These are phyloP conservation scores for Margaritifera margaritifera DNA, from an alignment of 2,888 invertebrate genomes.

Conservation along the genomic window DNA sequence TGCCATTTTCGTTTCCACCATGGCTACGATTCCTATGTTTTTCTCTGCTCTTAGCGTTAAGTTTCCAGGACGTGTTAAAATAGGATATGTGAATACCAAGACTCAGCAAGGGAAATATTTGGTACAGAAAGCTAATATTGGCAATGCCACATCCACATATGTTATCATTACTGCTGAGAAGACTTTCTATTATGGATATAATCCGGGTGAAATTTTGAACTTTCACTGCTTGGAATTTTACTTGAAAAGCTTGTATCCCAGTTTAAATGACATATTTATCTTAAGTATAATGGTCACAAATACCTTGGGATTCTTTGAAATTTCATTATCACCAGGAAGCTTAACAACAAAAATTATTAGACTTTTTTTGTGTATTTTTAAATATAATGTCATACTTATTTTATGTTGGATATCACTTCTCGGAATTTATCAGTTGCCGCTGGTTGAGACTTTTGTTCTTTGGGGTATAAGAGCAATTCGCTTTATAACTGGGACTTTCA, in stretches of 20 bases:
- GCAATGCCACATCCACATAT: slow-evolving; percentile 66
- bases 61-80: slow-evolving; percentile 75
- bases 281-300: slow-evolving; percentile 74
- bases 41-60: slow-evolving; percentile 76
- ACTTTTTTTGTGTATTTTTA: slow-evolving; percentile 72
- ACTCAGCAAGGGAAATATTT: slow-evolving; percentile 44
- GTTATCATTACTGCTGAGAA: slow-evolving; percentile 73
- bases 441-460: slow-evolving; percentile 67
- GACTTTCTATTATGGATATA: slow-evolving; percentile 71
- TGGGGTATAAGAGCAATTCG: slow-evolving; percentile 65
- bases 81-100: slow-evolving; percentile 68
- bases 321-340: slow-evolving; percentile 71
- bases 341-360: slow-evolving; percentile 67
- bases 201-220: slow-evolving; percentile 72
- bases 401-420: slow-evolving; percentile 74
- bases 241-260: slow-evolving; percentile 74
- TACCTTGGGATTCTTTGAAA: slow-evolving; percentile 72
- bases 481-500: slow-evolving; percentile 64
- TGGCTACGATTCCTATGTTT: slow-evolving; percentile 74
- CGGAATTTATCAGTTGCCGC: slow-evolving; percentile 72
- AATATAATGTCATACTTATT: slow-evolving; percentile 73
- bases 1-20: slow-evolving; percentile 73
- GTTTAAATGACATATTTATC: slow-evolving; percentile 76
- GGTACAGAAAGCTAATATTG: slow-evolving; percentile 33
- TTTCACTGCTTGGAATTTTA: slow-evolving; percentile 73